A percentile compares a stretch with the other conserved stretches of the same genome.
phyloP scores from a whole-genome alignment of 2,888 invertebrate genomes.

The Dolichomitus sp. region DNA sequence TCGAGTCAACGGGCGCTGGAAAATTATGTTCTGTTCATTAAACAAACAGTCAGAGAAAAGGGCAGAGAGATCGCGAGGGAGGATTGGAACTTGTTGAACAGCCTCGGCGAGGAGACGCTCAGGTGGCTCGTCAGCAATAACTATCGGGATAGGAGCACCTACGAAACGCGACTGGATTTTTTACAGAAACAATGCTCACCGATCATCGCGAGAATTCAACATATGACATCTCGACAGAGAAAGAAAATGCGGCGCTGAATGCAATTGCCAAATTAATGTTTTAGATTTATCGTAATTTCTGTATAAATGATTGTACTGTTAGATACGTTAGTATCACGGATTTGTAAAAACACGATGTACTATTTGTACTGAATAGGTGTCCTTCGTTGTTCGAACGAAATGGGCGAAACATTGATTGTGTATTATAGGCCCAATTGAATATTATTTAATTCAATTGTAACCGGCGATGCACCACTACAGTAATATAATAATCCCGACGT shows the following conservation, averaged over 20 bases:
- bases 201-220: constrained; percentile 78
- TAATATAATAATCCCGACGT: constrained; percentile 55
- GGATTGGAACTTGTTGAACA: constrained; percentile 86
- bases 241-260: constrained; percentile 33
- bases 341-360: background rate
- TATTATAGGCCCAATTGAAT: background rate
- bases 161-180: constrained; percentile 86
- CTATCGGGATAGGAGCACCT: constrained; percentile 89
- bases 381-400: too few species aligned
- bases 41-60: constrained; percentile 81
- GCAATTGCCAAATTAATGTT: background rate
- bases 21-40: constrained; percentile 84
- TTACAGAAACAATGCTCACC: constrained; percentile 86
- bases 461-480: constrained; percentile 31
- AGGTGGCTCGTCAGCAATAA: constrained; percentile 88
- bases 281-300: background rate
- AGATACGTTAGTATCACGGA: background rate
- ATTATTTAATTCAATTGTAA: constrained; percentile 23
- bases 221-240: constrained; percentile 30
- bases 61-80: constrained; percentile 81
- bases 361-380: too few species aligned
- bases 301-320: background rate
- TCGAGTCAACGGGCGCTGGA: constrained; percentile 85
- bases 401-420: background rate
- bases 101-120: constrained; percentile 88